Evolutionary conservation across 2,888 invertebrate species (phyloP).

Genomic region (Calliopum simillimum): DNA sequence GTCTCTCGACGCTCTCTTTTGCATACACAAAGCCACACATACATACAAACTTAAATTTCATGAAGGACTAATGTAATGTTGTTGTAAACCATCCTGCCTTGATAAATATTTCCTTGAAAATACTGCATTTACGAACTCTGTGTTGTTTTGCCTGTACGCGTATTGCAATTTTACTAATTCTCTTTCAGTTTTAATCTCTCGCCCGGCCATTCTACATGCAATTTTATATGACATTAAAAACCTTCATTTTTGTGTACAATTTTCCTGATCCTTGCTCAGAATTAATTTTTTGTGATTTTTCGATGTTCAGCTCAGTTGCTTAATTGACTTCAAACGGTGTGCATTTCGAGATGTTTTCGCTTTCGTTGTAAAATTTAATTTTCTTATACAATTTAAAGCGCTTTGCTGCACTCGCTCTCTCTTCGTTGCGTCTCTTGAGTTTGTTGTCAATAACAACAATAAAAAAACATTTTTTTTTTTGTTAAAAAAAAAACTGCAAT

Average conservation of each 20-base stretch:
- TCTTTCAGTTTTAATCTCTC: neutral
- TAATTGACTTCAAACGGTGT: neutral
- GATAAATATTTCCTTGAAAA: conserved; percentile 6
- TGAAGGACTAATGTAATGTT: neutral
- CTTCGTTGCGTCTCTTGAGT: conserved; percentile 2
- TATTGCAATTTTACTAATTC: neutral
- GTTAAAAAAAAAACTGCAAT: neutral
- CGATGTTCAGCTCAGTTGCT: neutral
- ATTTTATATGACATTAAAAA: neutral
- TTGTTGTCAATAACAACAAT: neutral
- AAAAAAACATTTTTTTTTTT: neutral
- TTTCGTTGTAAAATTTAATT: neutral
- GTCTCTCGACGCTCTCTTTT: neutral
- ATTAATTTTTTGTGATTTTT: neutral
- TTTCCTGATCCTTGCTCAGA: conserved; percentile 17
- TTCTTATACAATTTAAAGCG: neutral
- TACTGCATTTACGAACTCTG: neutral
- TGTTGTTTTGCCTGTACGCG: neutral
- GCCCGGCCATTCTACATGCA: neutral
- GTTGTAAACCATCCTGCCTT: conserved; percentile 5
- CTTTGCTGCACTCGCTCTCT: too few relatives aligned
- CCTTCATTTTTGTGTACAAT: neutral
- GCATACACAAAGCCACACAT: neutral
- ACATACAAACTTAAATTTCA: neutral
- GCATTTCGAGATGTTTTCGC: neutral